A percentile compares a stretch with the other conserved stretches of the same genome.
phyloP scores from a whole-genome alignment of 2,797 vertebrate genomes.

The Halcyon leucocephala region DNA sequence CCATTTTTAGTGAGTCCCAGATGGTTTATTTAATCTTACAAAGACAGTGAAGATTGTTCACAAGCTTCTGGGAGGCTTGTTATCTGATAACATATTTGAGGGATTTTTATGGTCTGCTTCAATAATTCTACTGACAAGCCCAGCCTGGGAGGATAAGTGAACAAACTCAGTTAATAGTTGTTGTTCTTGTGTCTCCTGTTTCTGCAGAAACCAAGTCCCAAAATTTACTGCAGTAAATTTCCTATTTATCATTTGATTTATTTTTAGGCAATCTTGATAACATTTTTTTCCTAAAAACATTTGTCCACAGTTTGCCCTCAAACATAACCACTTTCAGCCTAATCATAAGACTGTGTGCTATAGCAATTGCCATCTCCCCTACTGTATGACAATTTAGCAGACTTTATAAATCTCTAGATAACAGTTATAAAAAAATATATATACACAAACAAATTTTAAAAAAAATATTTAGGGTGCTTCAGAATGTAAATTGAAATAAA shows the following conservation, averaged over 20 bases:
- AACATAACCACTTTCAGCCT: neutral
- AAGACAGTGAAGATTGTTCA: conserved; percentile 14
- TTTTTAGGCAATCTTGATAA: conserved; percentile 23
- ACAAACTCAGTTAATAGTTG: conserved; percentile 5
- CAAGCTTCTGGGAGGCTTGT: conserved; percentile 12
- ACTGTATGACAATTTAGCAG: neutral
- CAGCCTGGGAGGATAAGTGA: conserved; percentile 12
- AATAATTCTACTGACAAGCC: conserved; percentile 42
- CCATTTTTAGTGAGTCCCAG: neutral
- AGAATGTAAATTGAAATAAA: neutral
- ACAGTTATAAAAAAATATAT: neutral
- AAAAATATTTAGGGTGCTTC: neutral
- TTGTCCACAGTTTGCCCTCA: neutral
- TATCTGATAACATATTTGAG: conserved; percentile 36
- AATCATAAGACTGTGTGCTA: neutral
- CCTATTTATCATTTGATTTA: conserved; percentile 11
- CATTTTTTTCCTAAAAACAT: neutral
- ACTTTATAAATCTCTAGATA: neutral
- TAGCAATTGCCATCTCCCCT: neutral
- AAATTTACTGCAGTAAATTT: conserved; percentile 29
- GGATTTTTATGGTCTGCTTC: conserved; percentile 43
- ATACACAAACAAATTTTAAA: neutral
- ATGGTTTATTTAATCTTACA: conserved; percentile 32
- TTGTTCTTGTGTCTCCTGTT: neutral
- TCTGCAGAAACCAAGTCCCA: neutral